Evolutionary conservation across 2,888 invertebrate species (phyloP), one percentile per base, ranked within the genome.

Genomic region (Catonia carolina): DNA sequence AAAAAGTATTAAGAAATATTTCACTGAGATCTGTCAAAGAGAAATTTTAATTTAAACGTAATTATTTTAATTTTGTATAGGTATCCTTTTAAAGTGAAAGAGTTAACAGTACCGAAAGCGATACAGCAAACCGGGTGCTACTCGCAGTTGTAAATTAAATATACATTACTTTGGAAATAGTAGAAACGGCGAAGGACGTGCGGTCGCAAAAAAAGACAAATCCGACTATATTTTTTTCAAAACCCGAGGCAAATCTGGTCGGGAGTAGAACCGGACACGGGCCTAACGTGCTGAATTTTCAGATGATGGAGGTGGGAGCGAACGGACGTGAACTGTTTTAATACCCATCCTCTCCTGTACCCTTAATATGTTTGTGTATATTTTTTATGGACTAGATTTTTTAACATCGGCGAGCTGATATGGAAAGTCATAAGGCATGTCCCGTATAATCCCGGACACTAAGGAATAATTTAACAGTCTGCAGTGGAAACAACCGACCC

Each of bases 381-480:
- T 45, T 45, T 18, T 22, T 22, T 27, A n/a, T 18, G 23, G 22
- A 20, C 42, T 20, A 45, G 45, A 55, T 39, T 53, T 53, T 53
- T 57, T 53, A 51, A 18, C 53, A 48, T 53, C 53, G 41, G 31
- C 17, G 33, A 47, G 58, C 53, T 53, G 58, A 58, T 58, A 53
- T 31, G 58, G 41, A 58, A 53, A 58, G 53, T 52, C 58, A 56
- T 56, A 52, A 49, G 27, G 53, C 42, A 57, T 53, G 52, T 45
- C 53, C 35, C 51, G 37, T 51, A n/a, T 45, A 58, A 58, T 52
- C 49, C 58, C 58, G 58, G 58, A 58, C 58, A 52, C 58, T 35
- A 39, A 39, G 53, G 53, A 58, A 58, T 58, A 52, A 58, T 58
- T 58, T 53, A 58, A 41, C 53, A 49, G 33, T 35, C 51, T 39